phyloP scores from a whole-genome alignment of 2,797 vertebrate species.

The Pseudomugil tenellus region DNA sequence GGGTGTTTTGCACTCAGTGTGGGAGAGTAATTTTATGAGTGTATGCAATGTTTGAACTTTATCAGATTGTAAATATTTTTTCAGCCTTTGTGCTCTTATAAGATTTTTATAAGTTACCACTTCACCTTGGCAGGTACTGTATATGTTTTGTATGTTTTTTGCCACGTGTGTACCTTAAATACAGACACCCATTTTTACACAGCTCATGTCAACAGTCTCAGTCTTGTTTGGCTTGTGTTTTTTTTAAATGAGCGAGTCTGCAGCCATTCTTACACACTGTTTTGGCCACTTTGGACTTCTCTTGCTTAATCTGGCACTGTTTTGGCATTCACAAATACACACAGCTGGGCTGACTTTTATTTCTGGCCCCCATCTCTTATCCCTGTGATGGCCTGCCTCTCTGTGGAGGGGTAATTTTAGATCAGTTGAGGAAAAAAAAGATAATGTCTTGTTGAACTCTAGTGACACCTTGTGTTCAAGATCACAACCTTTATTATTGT shows the following conservation, averaged over 20 bases:
- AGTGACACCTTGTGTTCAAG: constrained; percentile 67
- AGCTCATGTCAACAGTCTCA: constrained; percentile 21
- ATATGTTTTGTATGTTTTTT: constrained; percentile 62
- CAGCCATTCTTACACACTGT: constrained; percentile 19
- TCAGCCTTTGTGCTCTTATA: constrained; percentile 35
- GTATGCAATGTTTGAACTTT: constrained; percentile 42
- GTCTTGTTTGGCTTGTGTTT: not conserved
- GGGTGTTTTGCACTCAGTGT: constrained; percentile 12
- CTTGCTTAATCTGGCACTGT: constrained; percentile 50
- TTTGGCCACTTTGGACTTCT: constrained; percentile 15
- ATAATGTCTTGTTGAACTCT: constrained; percentile 10
- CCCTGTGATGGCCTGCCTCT: constrained; percentile 8
- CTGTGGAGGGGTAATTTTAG: constrained; percentile 29
- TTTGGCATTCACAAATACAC: constrained; percentile 53
- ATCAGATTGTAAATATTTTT: constrained; percentile 73
- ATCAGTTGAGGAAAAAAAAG: not conserved
- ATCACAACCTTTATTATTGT: not conserved
- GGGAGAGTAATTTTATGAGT: constrained; percentile 46
- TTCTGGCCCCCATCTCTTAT: constrained; percentile 23
- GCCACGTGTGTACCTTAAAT: constrained; percentile 71
- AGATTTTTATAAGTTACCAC: constrained; percentile 67
- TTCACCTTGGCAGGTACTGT: constrained; percentile 60
- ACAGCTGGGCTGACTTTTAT: constrained; percentile 51
- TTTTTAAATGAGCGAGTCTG: constrained; percentile 13
- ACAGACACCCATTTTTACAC: constrained; percentile 71